These are phyloP conservation scores for Kryptolebias ocellatus DNA, from an alignment of 2,797 vertebrate species.

Conservation along the genomic window DNA sequence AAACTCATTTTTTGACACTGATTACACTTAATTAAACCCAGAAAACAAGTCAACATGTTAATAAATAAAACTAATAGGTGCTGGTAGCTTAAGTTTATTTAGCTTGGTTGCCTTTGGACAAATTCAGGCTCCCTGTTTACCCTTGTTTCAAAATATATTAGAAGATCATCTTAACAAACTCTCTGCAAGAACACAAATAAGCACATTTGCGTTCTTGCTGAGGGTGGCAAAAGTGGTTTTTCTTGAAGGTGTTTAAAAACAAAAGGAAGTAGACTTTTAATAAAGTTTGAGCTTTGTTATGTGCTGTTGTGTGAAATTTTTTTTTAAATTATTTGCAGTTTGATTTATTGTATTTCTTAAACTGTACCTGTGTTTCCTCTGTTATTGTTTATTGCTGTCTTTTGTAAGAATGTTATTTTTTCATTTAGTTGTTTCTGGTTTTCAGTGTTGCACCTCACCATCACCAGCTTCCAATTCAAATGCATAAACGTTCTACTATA, in stretches of 20 bases:
- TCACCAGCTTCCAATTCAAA: no score
- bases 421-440: no score
- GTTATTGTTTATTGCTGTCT: no score
- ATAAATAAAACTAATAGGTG: constrained; percentile 1
- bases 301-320: no score
- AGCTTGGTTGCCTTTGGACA: background rate
- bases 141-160: background rate
- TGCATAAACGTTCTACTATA: no score
- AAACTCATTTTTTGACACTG: background rate
- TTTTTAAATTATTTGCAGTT: no score
- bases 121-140: background rate
- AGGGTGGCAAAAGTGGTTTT: background rate
- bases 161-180: background rate
- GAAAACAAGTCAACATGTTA: constrained; percentile 3
- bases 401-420: no score
- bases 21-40: constrained; percentile 12
- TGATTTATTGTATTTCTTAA: no score
- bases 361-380: no score
- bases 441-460: no score
- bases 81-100: constrained; percentile 2
- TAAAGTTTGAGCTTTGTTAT: background rate
- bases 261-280: background rate
- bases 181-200: background rate
- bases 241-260: background rate
- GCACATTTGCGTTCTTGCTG: background rate